Percentiles rank a stretch among this genome's conserved stretches.
phyloP scores from a whole-genome alignment of 2,113 vertebrate genomes.

The Salvelinus namaycush region DNA sequence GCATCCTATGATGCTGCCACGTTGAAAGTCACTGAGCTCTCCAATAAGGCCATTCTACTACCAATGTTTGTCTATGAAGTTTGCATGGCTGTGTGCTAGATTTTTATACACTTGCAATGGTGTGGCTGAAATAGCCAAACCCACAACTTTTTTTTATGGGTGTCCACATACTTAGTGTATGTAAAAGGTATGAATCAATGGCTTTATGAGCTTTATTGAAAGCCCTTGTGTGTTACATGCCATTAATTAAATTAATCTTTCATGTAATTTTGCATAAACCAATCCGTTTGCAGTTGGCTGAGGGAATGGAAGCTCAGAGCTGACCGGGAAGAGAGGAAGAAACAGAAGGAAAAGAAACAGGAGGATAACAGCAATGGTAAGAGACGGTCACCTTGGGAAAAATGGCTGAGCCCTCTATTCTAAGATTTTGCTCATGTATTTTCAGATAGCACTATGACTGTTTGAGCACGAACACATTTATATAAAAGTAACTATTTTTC shows the following conservation, averaged over 20 bases:
- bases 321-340: constrained; percentile 87
- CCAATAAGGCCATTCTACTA: too few species aligned
- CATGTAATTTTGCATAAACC: not conserved
- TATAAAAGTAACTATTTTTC: not conserved
- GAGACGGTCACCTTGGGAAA: not conserved
- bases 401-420: too few species aligned
- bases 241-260: not conserved
- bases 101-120: too few species aligned
- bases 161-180: not conserved
- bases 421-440: not conserved
- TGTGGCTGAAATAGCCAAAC: too few species aligned
- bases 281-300: constrained; percentile 80
- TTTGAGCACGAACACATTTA: not conserved
- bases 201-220: not conserved
- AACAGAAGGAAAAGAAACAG: constrained; percentile 78
- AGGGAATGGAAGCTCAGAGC: constrained; percentile 94
- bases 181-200: not conserved
- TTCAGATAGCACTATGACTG: not conserved
- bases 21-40: too few species aligned
- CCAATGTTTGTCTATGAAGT: too few species aligned
- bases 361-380: constrained; percentile 65
- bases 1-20: too few species aligned
- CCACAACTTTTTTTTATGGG: too few species aligned
- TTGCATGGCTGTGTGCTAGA: too few species aligned
- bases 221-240: not conserved